phyloP scores from a whole-genome alignment of 2,797 vertebrate species.

The Anableps anableps region DNA sequence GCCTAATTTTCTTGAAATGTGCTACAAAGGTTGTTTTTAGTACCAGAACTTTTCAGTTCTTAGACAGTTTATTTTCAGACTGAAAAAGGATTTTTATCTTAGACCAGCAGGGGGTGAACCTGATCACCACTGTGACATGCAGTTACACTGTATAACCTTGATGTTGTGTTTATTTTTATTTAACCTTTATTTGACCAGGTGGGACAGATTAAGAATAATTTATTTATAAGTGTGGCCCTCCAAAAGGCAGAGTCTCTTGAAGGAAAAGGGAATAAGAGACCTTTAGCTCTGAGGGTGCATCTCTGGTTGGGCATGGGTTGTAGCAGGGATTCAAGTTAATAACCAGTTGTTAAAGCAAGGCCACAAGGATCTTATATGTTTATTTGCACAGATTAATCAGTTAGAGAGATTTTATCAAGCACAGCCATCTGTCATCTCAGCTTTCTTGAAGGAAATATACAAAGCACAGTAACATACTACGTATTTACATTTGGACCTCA shows the following conservation, averaged over 20 bases:
- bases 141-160: slow-evolving; percentile 6
- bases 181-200: neutral
- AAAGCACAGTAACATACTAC: neutral
- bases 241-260: neutral
- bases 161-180: neutral
- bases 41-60: neutral
- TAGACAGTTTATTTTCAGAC: slow-evolving; percentile 6
- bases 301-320: slow-evolving; percentile 24
- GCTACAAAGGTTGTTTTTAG: neutral
- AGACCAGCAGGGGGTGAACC: slow-evolving; percentile 59
- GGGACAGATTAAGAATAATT: neutral
- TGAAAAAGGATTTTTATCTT: slow-evolving; percentile 42
- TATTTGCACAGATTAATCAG: slow-evolving; percentile 53
- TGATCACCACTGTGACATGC: slow-evolving; percentile 20
- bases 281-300: slow-evolving; percentile 32
- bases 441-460: slow-evolving; percentile 22
- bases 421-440: slow-evolving; percentile 34
- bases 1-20: neutral
- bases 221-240: neutral
- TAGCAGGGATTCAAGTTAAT: slow-evolving; percentile 54
- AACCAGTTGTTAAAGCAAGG: slow-evolving; percentile 65
- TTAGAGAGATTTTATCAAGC: slow-evolving; percentile 31
- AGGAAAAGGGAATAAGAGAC: neutral
- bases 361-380: slow-evolving; percentile 48
- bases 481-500: slow-evolving; percentile 23